Percentiles rank a stretch among this genome's conserved stretches.
phyloP scores from a whole-genome alignment of 2,113 vertebrate species.

The Heterocephalus glaber region DNA sequence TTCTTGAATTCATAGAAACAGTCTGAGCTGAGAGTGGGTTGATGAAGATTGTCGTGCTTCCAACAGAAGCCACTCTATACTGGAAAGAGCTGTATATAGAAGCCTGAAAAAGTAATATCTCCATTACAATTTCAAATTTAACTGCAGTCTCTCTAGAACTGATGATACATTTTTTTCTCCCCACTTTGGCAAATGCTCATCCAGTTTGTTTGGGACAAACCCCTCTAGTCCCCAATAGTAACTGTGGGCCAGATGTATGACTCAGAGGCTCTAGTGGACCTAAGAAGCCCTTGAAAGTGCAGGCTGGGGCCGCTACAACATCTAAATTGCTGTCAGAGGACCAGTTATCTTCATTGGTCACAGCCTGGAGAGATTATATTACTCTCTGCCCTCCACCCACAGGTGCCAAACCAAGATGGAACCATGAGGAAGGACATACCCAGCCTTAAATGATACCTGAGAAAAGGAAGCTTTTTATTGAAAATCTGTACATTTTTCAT shows the following conservation, averaged over 20 bases:
- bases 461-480: not conserved
- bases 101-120: not conserved
- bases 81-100: not conserved
- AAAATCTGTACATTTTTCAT: not conserved
- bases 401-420: not conserved
- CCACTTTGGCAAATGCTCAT: not conserved
- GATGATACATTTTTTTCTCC: not conserved
- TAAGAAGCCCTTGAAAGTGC: not conserved
- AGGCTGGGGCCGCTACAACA: not conserved
- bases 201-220: not conserved
- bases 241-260: not conserved
- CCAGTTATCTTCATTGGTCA: not conserved
- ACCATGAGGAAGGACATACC: not conserved
- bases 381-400: not conserved
- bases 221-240: not conserved
- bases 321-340: not conserved
- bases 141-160: not conserved
- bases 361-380: not conserved
- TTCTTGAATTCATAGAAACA: not conserved
- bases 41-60: not conserved
- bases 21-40: not conserved
- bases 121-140: not conserved
- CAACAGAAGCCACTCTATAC: not conserved
- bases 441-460: not conserved
- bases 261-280: not conserved